Conservation (phyloP, 2,113 vertebrate genomes). For the Columba livia region DNA sequence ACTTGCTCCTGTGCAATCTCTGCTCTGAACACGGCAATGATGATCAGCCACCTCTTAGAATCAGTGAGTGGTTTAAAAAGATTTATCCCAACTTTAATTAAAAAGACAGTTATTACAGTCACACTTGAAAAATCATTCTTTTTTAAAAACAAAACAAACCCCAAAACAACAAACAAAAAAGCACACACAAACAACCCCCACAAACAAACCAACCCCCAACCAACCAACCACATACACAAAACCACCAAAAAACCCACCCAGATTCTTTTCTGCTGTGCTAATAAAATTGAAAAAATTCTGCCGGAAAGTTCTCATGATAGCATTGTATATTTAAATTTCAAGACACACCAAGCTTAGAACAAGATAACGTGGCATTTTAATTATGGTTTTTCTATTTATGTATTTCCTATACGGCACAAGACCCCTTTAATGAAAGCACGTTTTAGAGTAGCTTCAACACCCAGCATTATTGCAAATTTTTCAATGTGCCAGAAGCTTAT, state of each 20-base stretch:
- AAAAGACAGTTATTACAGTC: neutral
- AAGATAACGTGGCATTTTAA: conserved; percentile 52
- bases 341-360: conserved; percentile 46
- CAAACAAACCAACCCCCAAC: no score
- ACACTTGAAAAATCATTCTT: neutral
- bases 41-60: neutral
- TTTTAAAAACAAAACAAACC: neutral
- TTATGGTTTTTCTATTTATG: conserved; percentile 51
- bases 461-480: conserved; percentile 7
- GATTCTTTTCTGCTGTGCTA: neutral
- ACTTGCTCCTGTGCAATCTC: neutral
- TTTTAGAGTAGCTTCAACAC: conserved; percentile 35
- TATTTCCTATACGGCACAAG: conserved; percentile 48
- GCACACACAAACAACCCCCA: no score
- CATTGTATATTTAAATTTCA: conserved; percentile 43
- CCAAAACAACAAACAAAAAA: neutral
- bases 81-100: neutral
- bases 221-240: no score
- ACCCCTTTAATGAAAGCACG: conserved; percentile 49
- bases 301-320: conserved; percentile 31
- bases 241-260: no score
- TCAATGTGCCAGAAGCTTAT: conserved; percentile 63
- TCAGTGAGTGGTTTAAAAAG: neutral
- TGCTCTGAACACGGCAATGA: neutral
- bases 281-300: neutral